These are phyloP conservation scores for Lacerta bilineata DNA, from an alignment of 2,797 vertebrate genomes.

Conservation along the genomic window DNA sequence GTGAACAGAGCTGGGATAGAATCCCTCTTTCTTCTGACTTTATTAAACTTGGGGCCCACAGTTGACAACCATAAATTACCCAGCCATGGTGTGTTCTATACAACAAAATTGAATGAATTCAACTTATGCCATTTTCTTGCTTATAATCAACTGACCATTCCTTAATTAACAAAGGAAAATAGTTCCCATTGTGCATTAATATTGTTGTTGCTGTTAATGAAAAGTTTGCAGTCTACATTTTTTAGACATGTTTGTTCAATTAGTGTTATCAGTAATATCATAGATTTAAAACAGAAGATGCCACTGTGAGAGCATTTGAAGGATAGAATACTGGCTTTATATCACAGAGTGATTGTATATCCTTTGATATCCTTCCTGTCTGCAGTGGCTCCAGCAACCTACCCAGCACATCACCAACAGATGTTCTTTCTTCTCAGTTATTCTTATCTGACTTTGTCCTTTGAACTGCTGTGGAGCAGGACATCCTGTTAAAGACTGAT, in stretches of 20 bases:
- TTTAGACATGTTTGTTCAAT: constrained; percentile 5
- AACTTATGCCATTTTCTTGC: constrained; percentile 31
- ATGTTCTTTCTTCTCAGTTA: not conserved
- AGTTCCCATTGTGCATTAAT: not conserved
- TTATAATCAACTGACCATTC: constrained; percentile 26
- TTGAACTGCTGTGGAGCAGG: not conserved
- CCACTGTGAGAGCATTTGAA: constrained; percentile 17
- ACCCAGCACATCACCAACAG: not conserved
- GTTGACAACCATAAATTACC: constrained; percentile 49
- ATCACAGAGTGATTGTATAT: not conserved
- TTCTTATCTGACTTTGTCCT: not conserved
- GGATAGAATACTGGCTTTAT: constrained; percentile 56
- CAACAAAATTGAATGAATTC: constrained; percentile 26
- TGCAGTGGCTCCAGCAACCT: not conserved
- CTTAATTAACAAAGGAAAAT: constrained; percentile 38
- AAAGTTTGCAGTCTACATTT: not conserved
- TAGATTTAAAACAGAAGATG: constrained; percentile 24
- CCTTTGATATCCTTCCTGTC: constrained; percentile 6
- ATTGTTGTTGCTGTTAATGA: not conserved
- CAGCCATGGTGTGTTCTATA: not conserved
- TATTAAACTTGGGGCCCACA: constrained; percentile 40
- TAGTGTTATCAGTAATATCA: constrained; percentile 10
- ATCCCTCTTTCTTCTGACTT: constrained; percentile 45
- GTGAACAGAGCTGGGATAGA: constrained; percentile 18
- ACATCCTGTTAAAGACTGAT: not conserved